These are phyloP conservation scores for Oostethus manadensis DNA, from an alignment of 2,113 vertebrate genomes.

Conservation along the genomic window DNA sequence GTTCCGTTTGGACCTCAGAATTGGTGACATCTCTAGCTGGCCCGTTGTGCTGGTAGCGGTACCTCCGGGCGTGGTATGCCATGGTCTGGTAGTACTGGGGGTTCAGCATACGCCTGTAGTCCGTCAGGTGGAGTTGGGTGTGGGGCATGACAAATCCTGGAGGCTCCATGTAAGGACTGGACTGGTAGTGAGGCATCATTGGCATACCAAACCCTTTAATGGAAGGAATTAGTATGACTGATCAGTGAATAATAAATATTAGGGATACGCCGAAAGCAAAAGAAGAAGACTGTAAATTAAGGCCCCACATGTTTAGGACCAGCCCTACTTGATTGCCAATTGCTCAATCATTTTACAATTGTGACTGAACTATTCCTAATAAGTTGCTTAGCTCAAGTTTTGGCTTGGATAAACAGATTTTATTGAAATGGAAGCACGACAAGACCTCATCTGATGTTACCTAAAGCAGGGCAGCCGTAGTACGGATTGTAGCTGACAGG, in stretches of 20 bases:
- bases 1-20: constrained; percentile 73
- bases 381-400: neutral
- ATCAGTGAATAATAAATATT: no score
- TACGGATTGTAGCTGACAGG: constrained; percentile 65
- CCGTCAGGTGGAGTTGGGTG: constrained; percentile 65
- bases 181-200: constrained; percentile 61
- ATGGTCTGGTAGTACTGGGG: constrained; percentile 68
- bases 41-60: constrained; percentile 63
- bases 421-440: neutral
- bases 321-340: no score
- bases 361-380: no score
- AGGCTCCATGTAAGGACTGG: constrained; percentile 60
- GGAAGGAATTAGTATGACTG: no score
- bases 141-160: constrained; percentile 71
- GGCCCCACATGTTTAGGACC: no score
- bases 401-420: neutral
- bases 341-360: no score
- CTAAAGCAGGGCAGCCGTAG: constrained; percentile 56
- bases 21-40: constrained; percentile 51
- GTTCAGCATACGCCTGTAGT: constrained; percentile 69
- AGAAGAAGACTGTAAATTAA: no score
- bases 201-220: constrained; percentile 61
- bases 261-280: no score
- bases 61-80: constrained; percentile 66
- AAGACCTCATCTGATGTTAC: constrained; percentile 34